Evolutionary conservation across 2,888 invertebrate species (phyloP).

Genomic region (Cheilosia variabilis): DNA sequence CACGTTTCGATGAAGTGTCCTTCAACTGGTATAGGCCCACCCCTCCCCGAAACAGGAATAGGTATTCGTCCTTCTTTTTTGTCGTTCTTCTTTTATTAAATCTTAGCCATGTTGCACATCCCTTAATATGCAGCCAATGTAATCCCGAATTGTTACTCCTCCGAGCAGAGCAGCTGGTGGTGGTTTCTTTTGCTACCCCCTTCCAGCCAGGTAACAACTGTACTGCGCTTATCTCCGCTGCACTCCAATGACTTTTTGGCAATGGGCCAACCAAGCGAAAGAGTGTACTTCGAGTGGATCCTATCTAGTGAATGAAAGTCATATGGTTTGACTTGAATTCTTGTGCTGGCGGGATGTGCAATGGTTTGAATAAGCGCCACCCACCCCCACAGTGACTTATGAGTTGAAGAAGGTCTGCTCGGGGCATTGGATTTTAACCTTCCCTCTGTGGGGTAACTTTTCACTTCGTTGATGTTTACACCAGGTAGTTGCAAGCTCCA

Average conservation of each 20-base stretch:
- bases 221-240: conserved; percentile 54
- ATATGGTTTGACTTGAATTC: conserved; percentile 25
- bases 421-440: conserved; percentile 44
- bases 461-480: background rate
- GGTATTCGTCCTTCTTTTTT: conserved; percentile 2
- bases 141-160: conserved; percentile 61
- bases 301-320: conserved; percentile 25
- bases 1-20: conserved; percentile 64
- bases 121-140: conserved; percentile 73
- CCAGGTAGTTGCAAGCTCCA: conserved; percentile 44
- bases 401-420: conserved; percentile 30
- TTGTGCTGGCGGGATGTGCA: background rate
- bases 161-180: conserved; percentile 26
- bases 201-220: conserved; percentile 49
- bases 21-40: conserved; percentile 23
- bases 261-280: conserved; percentile 55
- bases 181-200: conserved; percentile 6
- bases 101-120: conserved; percentile 55
- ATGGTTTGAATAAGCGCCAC: background rate
- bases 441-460: conserved; percentile 43
- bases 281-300: conserved; percentile 3
- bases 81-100: conserved; percentile 33
- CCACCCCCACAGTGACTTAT: conserved; percentile 28
- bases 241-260: conserved; percentile 73
- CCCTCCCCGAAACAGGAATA: background rate